Evolutionary conservation across 2,797 vertebrate species (phyloP).

Genomic region (Lycodopsis pacificus): DNA sequence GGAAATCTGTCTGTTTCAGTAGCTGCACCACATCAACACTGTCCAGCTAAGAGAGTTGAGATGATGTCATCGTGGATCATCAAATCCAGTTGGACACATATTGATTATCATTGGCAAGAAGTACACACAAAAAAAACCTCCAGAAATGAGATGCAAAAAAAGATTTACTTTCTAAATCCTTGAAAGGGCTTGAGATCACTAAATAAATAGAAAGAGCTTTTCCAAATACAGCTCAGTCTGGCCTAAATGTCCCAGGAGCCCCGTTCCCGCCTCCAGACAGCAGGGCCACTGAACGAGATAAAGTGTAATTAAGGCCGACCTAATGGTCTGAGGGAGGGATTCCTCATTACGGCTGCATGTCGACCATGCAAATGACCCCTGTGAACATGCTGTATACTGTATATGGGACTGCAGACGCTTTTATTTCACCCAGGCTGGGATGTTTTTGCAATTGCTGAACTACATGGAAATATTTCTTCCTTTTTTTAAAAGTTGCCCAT

Average conservation of each 20-base stretch:
- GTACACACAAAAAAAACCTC: not conserved
- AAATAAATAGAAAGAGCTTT: conserved; percentile 33
- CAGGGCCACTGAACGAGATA: conserved; percentile 56
- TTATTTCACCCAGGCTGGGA: not conserved
- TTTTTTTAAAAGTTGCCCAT: not conserved
- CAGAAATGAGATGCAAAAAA: not conserved
- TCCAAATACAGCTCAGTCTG: conserved; percentile 47
- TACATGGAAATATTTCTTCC: conserved; percentile 11
- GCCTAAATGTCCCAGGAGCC: conserved; percentile 56
- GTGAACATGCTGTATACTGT: conserved; percentile 15
- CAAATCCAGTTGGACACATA: not conserved
- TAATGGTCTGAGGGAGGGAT: conserved; percentile 67
- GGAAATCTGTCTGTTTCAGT: conserved; percentile 31
- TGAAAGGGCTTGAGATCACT: not conserved
- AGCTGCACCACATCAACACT: not conserved
- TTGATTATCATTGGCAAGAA: not conserved
- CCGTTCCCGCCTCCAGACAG: conserved; percentile 16
- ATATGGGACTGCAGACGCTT: not conserved
- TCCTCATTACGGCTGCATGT: conserved; percentile 68
- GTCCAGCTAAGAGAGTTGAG: not conserved
- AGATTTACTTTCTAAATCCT: not conserved
- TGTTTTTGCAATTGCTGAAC: not conserved
- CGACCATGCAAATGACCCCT: conserved; percentile 60
- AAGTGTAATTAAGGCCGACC: conserved; percentile 64
- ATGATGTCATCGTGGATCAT: not conserved